Base-by-base conservation (phyloP, 23 tunicate species). In the Styela clava region DNA sequence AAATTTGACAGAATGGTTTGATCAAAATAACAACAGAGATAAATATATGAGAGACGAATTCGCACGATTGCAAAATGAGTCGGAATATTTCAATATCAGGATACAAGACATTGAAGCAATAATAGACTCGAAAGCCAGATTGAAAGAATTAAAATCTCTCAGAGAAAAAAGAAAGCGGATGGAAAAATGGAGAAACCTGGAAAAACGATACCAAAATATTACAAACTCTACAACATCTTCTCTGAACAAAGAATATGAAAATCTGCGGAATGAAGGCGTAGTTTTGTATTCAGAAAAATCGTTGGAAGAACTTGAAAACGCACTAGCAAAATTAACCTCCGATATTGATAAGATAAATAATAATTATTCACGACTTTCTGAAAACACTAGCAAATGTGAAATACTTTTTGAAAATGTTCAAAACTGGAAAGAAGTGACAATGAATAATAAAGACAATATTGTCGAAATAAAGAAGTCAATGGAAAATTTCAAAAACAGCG, bases 101-200 rank as follows among this genome's bases (percentile, higher is more conserved):
- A 12, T 44, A 12, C 7, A 44, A 7, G 12, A 44, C 12, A 44
- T 44, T 44, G 56, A 44, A 44, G 56, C 7, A 44, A 12, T 44
- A 12, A 5, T 44, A 44, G 56, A 44, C 12, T 44, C 56, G 3
- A 35, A 71, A 33, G 77, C 27, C 5, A 31, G 35, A 16, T 16
- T 28, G 7, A 71, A 71, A 32, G 77, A 71, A 34, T 28, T 71
- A 34, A 35, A 71, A 16, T 33, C 77, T 3, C 16, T 29, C 18
- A 34, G 35, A 3, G 77, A 71, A 3, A 71, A 71, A 30, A 35
- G 34, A 3, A 18, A 71, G 16, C 5, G 34, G 29, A 71, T 71
- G 77, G 77, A 33, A n/a, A 71, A 71, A 71, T 71, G 77, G 77
- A 33, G 77, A 3, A 34, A 71, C 77, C 16, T 71, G 35, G 77